Base-by-base conservation (phyloP, 2,797 vertebrate genomes). In the Anguilla anguilla region DNA sequence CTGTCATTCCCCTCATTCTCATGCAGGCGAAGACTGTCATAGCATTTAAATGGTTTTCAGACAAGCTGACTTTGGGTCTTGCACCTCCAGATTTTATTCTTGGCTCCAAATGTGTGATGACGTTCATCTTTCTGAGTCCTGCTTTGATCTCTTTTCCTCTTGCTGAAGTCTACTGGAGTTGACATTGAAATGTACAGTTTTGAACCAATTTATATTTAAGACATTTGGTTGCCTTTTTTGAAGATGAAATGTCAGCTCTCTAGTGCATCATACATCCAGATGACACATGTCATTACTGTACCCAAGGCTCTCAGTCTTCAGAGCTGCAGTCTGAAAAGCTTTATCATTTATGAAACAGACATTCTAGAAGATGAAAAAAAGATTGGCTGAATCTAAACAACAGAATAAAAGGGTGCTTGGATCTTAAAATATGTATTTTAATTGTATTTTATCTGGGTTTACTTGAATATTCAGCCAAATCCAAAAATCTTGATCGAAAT, bases 21-120 rank as follows among this genome's bases (percentile, higher is more conserved):
- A 87, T 49, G 51, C 81, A 15, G 81, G 79, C 67, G 79, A 51
- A 49, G 86, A 59, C 31, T 57, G 39, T n/a, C 31, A 3, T 31
- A 55, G 43, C 81, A n/a, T 79, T 46, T 69, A 87, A 83, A 81
- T 83, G 25, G 7, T 83, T 51, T 87, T 61, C 57, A 83, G 77
- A 81, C 77, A 61, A 59, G 57, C 46, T 67, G 61, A 39, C 61
- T 83, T 51, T 83, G 57, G 86, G 77, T 81, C 77, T 46, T n/a
- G 79, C 46, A 6, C 43, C 79, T 10, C 9, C 43, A 25, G 46
- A 49, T 49, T 82, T 51, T 82, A 82, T 82, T 82, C 79, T 43
- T 7, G 83, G 83, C 53, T 84, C 83, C 82, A 51, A 49, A 82
- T 31, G n/a, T 35, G 53, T 15, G 53, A 10, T 35, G 51, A 35